A percentile compares a stretch with the other conserved stretches of the same genome.
Evolutionary conservation across 2,888 invertebrate species (phyloP).

Genomic region (Ichneumoninae sp.): DNA sequence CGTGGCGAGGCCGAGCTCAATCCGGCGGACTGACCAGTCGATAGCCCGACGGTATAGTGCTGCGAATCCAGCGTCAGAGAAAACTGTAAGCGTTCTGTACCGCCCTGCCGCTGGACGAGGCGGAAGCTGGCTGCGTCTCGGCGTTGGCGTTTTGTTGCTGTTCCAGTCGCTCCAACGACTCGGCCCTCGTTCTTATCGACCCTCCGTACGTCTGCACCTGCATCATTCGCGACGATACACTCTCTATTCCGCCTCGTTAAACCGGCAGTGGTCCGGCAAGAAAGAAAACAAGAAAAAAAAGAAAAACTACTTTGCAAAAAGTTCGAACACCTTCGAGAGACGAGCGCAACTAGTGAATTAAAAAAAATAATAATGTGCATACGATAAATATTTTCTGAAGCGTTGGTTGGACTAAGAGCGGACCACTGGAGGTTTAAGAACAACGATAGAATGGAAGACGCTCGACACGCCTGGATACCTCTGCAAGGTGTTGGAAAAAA

Average conservation of each 20-base stretch:
- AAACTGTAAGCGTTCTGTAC: conserved; percentile 89
- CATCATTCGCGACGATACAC: conserved; percentile 69
- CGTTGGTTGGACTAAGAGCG: not conserved
- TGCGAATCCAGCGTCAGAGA: conserved; percentile 85
- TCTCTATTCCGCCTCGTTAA: conserved; percentile 16
- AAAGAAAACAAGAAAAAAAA: not conserved
- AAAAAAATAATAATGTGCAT: not conserved
- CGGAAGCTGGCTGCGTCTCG: conserved; percentile 76
- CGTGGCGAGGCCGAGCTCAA: conserved; percentile 68
- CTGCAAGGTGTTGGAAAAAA: not conserved
- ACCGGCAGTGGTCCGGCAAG: conserved; percentile 26
- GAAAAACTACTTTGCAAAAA: conserved; percentile 1
- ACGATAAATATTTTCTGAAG: not conserved
- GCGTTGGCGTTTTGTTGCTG: conserved; percentile 79
- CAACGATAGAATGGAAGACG: not conserved
- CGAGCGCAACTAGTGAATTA: not conserved
- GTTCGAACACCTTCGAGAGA: not conserved
- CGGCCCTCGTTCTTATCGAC: conserved; percentile 92
- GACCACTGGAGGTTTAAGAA: conserved; percentile 4
- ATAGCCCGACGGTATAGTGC: conserved; percentile 77
- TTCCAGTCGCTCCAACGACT: conserved; percentile 90
- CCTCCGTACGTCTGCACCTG: conserved; percentile 92
- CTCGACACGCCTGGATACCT: not conserved
- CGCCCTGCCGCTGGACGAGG: conserved; percentile 84
- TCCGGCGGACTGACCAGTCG: conserved; percentile 78